Percentiles rank a stretch among this genome's conserved stretches.
These are phyloP conservation scores for Eulemur albifrons DNA, from an alignment of 2,797 vertebrate genomes.

Conservation along the genomic window DNA sequence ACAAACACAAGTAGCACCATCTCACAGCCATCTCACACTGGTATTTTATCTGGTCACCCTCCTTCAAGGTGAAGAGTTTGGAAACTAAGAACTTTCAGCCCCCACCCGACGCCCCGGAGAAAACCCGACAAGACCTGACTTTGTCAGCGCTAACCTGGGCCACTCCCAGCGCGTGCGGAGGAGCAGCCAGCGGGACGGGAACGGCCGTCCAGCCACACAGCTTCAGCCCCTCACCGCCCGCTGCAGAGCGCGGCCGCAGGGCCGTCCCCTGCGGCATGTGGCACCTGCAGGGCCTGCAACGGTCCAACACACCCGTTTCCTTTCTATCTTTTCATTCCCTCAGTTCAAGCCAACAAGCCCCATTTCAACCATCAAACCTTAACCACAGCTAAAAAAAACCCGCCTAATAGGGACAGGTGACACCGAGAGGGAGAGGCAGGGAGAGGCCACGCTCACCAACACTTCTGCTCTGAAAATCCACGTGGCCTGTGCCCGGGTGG, in stretches of 20 bases:
- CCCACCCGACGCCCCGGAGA: not conserved
- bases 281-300: not conserved
- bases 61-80: not conserved
- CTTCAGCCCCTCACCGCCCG: rapidly evolving
- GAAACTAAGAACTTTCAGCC: no score
- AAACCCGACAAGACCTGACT: not conserved
- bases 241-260: not conserved
- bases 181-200: no score
- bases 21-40: rapidly evolving
- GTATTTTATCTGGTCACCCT: not conserved
- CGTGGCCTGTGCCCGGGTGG: rapidly evolving
- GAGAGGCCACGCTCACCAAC: not conserved
- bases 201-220: no score
- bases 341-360: not conserved
- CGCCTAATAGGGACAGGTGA: not conserved
- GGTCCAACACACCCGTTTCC: rapidly evolving
- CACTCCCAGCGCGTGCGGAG: rapidly evolving
- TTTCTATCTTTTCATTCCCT: not conserved
- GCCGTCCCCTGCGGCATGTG: rapidly evolving
- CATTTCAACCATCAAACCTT: not conserved
- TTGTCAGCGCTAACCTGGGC: not conserved
- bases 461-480: not conserved
- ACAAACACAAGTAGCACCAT: not conserved
- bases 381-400: not conserved
- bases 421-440: not conserved